phyloP scores from a whole-genome alignment of 2,113 vertebrate genomes.

The Caranx ignobilis region DNA sequence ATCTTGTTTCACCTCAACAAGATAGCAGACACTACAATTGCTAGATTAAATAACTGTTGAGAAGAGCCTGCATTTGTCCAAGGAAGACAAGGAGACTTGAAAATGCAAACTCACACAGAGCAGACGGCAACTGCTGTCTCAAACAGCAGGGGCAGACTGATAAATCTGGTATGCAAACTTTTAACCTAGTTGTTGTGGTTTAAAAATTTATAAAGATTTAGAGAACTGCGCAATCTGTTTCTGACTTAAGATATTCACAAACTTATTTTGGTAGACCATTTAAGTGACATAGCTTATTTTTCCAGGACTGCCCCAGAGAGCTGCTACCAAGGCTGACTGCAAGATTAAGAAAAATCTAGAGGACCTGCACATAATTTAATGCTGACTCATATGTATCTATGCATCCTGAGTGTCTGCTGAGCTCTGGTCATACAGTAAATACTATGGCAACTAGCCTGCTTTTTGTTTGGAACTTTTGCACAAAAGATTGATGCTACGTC shows the following conservation, averaged over 20 bases:
- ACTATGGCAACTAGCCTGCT: background rate
- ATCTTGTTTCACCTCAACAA: background rate
- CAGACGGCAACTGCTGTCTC: conserved; percentile 7
- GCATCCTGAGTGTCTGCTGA: no score
- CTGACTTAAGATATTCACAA: background rate
- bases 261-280: background rate
- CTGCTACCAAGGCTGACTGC: no score
- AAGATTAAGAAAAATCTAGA: background rate
- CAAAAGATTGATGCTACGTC: background rate
- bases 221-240: background rate
- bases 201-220: conserved; percentile 21
- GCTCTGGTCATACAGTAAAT: background rate
- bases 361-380: no score
- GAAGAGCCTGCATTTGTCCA: background rate
- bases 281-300: no score
- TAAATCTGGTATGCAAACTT: conserved; percentile 21
- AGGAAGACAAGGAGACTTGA: background rate
- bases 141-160: conserved; percentile 15
- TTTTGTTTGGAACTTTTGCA: background rate
- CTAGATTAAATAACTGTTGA: background rate
- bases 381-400: no score
- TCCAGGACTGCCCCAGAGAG: no score
- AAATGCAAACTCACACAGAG: background rate
- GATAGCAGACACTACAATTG: background rate
- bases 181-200: conserved; percentile 35